phyloP scores from a whole-genome alignment of 2,797 vertebrate genomes.

The Anniella stebbinsi region DNA sequence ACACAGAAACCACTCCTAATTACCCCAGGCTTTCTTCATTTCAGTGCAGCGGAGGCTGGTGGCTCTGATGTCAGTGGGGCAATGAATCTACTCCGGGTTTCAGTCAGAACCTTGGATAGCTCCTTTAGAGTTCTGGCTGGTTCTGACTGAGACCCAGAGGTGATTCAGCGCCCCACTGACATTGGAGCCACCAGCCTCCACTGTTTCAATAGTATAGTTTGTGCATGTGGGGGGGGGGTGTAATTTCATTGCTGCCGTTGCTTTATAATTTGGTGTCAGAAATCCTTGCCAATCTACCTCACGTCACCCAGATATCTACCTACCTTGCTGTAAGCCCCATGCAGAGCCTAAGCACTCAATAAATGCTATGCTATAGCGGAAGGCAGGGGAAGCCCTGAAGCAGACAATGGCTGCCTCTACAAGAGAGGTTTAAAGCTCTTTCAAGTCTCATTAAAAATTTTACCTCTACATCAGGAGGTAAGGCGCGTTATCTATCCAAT shows the following conservation, averaged over 20 bases:
- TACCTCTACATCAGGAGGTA: too few relatives aligned
- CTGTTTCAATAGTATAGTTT: not conserved
- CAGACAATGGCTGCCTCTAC: too few relatives aligned
- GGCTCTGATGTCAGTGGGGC: too few relatives aligned
- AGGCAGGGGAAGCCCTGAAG: too few relatives aligned
- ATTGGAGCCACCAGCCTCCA: too few relatives aligned
- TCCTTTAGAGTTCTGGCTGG: too few relatives aligned
- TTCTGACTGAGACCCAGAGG: too few relatives aligned
- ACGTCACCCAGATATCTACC: not conserved
- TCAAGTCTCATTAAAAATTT: too few relatives aligned
- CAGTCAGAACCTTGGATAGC: too few relatives aligned
- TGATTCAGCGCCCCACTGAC: too few relatives aligned
- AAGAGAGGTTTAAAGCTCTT: not conserved
- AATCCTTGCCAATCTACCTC: not conserved
- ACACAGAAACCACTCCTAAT: not conserved
- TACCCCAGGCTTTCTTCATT: not conserved
- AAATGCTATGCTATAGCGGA: not conserved
- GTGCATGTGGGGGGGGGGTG: not conserved
- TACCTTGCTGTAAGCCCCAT: not conserved
- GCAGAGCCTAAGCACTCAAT: not conserved
- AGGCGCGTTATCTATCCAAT: too few relatives aligned
- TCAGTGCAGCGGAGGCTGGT: not conserved
- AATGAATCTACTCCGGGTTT: too few relatives aligned
- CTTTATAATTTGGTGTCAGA: not conserved
- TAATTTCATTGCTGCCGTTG: not conserved